phyloP scores from a whole-genome alignment of 1,140 invertebrate genomes.

The Pentalonia nigronervosa region DNA sequence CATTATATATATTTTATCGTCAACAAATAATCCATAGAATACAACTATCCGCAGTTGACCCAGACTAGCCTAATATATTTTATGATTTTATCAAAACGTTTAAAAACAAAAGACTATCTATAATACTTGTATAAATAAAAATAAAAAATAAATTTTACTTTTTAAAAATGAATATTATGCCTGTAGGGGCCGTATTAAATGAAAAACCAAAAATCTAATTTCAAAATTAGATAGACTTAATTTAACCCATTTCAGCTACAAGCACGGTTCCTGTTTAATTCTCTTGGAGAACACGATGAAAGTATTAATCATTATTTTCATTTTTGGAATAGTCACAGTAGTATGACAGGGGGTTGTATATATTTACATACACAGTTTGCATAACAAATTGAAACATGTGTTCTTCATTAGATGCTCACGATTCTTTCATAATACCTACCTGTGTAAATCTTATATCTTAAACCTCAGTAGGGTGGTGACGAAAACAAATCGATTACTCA shows the following conservation, averaged over 20 bases:
- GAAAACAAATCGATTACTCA: slow-evolving; percentile 51
- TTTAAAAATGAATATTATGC: neutral
- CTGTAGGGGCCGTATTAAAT: neutral
- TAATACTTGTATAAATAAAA: neutral
- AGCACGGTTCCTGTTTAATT: neutral
- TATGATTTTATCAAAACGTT: neutral
- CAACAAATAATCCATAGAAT: neutral
- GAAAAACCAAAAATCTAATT: neutral
- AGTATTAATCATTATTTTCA: slow-evolving; percentile 43
- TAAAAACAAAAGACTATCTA: neutral
- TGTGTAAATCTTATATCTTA: slow-evolving; percentile 22
- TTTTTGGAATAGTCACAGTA: slow-evolving; percentile 8
- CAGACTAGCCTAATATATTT: neutral
- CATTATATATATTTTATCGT: neutral
- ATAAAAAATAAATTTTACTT: neutral
- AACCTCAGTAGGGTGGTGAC: slow-evolving; percentile 39
- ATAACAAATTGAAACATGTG: slow-evolving; percentile 56
- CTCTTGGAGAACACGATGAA: neutral
- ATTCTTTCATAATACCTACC: slow-evolving; percentile 12
- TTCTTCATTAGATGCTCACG: slow-evolving; percentile 33
- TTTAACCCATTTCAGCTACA: neutral
- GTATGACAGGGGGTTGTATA: neutral
- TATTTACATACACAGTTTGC: slow-evolving; percentile 47
- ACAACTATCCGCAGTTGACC: neutral
- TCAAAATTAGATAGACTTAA: neutral